Base-by-base conservation (phyloP, 2,797 vertebrate species). In the Chiroxiphia lanceolata region DNA sequence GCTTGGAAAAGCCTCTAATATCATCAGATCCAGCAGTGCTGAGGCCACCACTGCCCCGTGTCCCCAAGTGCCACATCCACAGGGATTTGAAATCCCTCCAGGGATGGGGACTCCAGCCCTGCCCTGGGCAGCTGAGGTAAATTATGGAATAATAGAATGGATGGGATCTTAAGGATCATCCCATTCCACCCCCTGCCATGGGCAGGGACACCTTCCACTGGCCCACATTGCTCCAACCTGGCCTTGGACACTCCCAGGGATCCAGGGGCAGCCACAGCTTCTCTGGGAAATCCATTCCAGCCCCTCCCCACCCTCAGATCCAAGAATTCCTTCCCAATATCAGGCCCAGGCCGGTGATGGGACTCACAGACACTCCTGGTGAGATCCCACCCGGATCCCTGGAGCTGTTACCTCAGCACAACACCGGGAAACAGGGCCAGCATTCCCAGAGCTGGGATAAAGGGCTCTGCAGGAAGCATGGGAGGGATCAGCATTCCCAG, bases 141-240 rank as follows among this genome's bases (percentile, higher is more conserved):
- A 74, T 21, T 0, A n/a, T 6, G 77, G 77, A 74, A 53, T 60
- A 51, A 1, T 0, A 9, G 76, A 40, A 26, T 3, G 44, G 33
- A 25, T 38, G 9, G 4, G 38, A 67, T 5, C 20, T 12, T 53
- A n/a, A 34, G 69, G 61, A 81, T 60, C n/a, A 38, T 12, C 38
- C 38, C 23, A 22, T 56, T 22, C 54, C 33, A 33, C 18, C 18
- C 31, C 53, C 53, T 27, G 22, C 4, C 33, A 5, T 4, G 45
- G 33, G 22, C 38, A 53, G 16, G 40, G 65, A 45, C 34, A 44
- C 12, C 4, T 64, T 1, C 67, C 17, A 11, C 1, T 0, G 15
- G 6, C 26, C 57, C 57, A 64, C 26, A 1, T 0, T 13, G 31
- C 48, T 25, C 68, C 50, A 71, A 0, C 23, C 40, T 13, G 53